phyloP scores from a whole-genome alignment of 2,113 vertebrate species.

The Tympanuchus pallidicinctus region DNA sequence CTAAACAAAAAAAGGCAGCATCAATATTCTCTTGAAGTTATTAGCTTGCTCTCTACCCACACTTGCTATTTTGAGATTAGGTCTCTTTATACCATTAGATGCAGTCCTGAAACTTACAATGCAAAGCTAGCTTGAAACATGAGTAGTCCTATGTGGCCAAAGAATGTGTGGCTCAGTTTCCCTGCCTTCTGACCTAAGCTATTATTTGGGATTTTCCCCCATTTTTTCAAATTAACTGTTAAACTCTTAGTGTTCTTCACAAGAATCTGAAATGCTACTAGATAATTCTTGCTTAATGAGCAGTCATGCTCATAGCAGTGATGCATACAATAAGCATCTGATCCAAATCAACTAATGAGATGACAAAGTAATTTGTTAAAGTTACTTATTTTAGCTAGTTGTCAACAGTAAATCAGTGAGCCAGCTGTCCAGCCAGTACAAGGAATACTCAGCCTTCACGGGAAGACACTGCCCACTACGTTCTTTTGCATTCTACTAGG shows the following conservation, averaged over 20 bases:
- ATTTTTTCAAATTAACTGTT: background rate
- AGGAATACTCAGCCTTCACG: background rate
- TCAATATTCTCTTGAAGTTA: background rate
- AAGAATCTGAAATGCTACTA: background rate
- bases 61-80: background rate
- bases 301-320: background rate
- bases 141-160: background rate
- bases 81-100: background rate
- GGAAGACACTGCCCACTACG: background rate
- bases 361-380: background rate
- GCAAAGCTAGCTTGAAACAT: fast-evolving
- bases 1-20: background rate
- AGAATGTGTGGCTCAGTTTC: background rate
- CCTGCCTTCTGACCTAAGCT: background rate
- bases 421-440: background rate
- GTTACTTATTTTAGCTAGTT: background rate
- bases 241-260: background rate
- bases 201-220: background rate
- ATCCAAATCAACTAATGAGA: background rate
- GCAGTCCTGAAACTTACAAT: background rate
- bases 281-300: background rate
- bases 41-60: background rate
- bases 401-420: background rate
- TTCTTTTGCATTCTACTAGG: background rate
- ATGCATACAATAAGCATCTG: background rate